A percentile compares a stretch with the other conserved stretches of the same genome.
Conservation (phyloP, 2,113 vertebrate species). For the Phylloscopus whistleri region DNA sequence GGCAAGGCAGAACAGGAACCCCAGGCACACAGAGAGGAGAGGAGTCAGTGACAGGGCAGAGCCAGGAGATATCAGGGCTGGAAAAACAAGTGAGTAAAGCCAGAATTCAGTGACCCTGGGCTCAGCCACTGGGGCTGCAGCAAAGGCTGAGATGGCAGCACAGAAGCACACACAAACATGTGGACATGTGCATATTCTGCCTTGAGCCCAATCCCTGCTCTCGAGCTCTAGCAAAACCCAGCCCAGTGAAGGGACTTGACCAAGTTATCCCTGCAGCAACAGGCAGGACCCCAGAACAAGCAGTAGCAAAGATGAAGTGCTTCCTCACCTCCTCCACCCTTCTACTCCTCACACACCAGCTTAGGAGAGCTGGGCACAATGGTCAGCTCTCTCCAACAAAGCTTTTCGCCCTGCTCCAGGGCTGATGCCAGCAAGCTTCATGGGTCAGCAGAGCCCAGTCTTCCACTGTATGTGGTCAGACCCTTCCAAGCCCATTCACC, state of each 20-base stretch:
- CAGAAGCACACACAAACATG: not conserved
- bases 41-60: not conserved
- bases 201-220: not conserved
- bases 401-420: not conserved
- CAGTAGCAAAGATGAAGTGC: not conserved
- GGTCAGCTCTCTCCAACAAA: fast-evolving
- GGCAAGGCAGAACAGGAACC: not conserved
- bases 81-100: not conserved
- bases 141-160: not conserved
- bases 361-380: not conserved
- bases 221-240: not conserved
- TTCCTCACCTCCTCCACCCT: not conserved
- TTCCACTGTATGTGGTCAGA: not conserved
- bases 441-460: not conserved
- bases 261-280: not conserved
- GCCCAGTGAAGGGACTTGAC: not conserved
- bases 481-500: not conserved
- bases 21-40: not conserved
- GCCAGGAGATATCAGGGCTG: not conserved
- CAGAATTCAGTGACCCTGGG: not conserved
- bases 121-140: not conserved
- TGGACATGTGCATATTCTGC: not conserved
- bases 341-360: not conserved
- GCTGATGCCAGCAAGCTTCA: not conserved
- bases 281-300: not conserved